Evolutionary conservation across 1,140 invertebrate species (phyloP).

Genomic region (Lepidurus couesii): DNA sequence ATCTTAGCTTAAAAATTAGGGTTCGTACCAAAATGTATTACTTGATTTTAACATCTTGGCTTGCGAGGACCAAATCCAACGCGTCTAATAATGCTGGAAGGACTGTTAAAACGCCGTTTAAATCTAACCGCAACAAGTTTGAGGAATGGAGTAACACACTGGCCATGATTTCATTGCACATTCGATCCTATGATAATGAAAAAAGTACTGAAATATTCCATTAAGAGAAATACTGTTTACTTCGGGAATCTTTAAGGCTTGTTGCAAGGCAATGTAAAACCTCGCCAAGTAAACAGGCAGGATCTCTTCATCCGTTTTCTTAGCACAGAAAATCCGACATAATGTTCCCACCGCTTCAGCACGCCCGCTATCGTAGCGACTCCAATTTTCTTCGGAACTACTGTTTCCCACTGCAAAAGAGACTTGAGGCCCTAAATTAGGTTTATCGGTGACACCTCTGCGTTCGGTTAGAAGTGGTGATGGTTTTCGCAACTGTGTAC

Average conservation of each 20-base stretch:
- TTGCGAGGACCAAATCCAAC: slow-evolving; percentile 77
- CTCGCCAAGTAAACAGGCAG: slow-evolving; percentile 87
- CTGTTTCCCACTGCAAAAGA: neutral
- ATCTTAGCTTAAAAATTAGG: neutral
- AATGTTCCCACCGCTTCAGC: slow-evolving; percentile 92
- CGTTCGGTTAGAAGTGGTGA: neutral
- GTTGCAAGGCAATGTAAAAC: slow-evolving; percentile 86
- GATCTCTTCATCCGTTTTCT: slow-evolving; percentile 92
- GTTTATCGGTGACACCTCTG: neutral
- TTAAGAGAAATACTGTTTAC: slow-evolving; percentile 40
- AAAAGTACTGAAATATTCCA: slow-evolving; percentile 10
- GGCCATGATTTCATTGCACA: slow-evolving; percentile 59
- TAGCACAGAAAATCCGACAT: slow-evolving; percentile 91
- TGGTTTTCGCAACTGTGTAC: neutral
- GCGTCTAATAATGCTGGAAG: slow-evolving; percentile 83
- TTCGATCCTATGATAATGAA: slow-evolving; percentile 34
- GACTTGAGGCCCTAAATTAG: neutral
- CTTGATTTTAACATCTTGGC: slow-evolving; percentile 58
- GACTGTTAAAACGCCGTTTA: slow-evolving; percentile 86
- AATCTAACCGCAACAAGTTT: slow-evolving; percentile 77
- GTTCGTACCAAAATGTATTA: slow-evolving; percentile 36
- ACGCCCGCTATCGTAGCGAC: slow-evolving; percentile 62
- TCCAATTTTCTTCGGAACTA: neutral
- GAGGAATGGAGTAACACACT: slow-evolving; percentile 73
- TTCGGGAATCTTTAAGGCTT: slow-evolving; percentile 67